Evolutionary conservation across 92 coral and sea anemone species (phyloP).

Genomic region (Isaurus tuberculatus): DNA sequence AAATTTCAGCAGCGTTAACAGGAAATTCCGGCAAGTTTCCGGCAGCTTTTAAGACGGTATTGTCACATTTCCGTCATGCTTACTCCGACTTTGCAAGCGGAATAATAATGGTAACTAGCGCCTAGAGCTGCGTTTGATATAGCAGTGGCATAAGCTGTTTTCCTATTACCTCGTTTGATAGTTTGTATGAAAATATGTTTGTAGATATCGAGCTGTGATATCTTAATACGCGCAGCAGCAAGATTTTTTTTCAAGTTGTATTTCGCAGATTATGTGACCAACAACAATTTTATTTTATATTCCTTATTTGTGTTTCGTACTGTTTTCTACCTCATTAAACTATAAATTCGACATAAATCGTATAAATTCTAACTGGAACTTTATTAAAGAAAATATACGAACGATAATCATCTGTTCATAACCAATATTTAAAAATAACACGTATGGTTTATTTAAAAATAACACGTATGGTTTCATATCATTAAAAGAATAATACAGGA

Average conservation of each 20-base stretch:
- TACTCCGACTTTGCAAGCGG: not conserved
- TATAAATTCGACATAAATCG: slow-evolving; percentile 18
- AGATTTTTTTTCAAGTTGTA: slow-evolving; percentile 8
- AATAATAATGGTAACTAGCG: not conserved
- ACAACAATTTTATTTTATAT: slow-evolving; percentile 14
- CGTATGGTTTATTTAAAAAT: slow-evolving; percentile 8
- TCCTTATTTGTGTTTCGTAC: slow-evolving; percentile 15
- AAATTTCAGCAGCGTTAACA: not conserved
- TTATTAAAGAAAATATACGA: slow-evolving; percentile 8
- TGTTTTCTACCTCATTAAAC: slow-evolving; percentile 24
- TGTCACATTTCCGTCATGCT: not conserved
- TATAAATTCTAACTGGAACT: slow-evolving; percentile 15
- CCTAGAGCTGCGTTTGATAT: no score
- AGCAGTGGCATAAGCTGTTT: not conserved
- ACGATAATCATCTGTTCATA: not conserved
- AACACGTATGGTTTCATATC: slow-evolving; percentile 9
- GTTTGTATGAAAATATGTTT: not conserved
- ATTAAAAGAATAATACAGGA: slow-evolving; percentile 20
- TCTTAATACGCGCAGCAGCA: slow-evolving; percentile 9
- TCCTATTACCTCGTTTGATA: not conserved
- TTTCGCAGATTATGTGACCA: slow-evolving; percentile 17
- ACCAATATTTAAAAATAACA: slow-evolving; percentile 7
- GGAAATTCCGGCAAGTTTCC: not conserved
- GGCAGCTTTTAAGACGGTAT: not conserved
- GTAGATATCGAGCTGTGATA: not conserved